Evolutionary conservation across 2,113 vertebrate genomes (phyloP), one percentile per base, ranked within the genome.

Genomic region (Toxotes jaculatrix): DNA sequence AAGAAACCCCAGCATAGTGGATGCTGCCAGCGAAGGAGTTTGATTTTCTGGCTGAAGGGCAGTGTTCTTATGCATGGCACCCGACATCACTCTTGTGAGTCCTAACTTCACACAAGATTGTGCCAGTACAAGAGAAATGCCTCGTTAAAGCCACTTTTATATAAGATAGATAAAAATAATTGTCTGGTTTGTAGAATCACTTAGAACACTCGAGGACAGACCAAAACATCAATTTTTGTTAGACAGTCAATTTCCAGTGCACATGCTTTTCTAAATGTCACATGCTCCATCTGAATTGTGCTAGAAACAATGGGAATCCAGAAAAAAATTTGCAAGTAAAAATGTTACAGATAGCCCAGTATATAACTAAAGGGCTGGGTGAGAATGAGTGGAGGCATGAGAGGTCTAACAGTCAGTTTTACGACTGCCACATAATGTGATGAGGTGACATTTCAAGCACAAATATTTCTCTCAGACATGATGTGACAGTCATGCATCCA

Each of bases 391-490:
- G 5, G 55, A 74, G 34, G 47, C 31, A 57, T 2, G 34, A 45
- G 10, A 63, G 42, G 23, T 81, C 23, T 2, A 74, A 3, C 2
- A 34, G 16, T 75, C 13, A 16, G 21, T 49, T 51, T 62, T 45
- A 65, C 49, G 7, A 40, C 53, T 45, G 8, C 17, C 16, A 57
- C 27, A 66, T 60, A 23, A 45, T 70, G 36, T 40, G 57, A 60
- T 42, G 3, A 34, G 7, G 64, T 67, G 60, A 76, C 80, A 76
- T 74, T 75, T 75, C 4, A 70, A 70, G 43, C 12, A 56, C 36
- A 45, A 21, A 57, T 53, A 9, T 57, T 74, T 59, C 36, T 62
- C 40, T 36, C 4, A 47, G 34, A 69, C 1, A 31, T 68, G 0
- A 77, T n/a, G 7, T 60, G 16, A 68, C 10, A 56, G 27, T 59